A percentile compares a stretch with the other conserved stretches of the same genome.
phyloP scores from a whole-genome alignment of 2,888 invertebrate species.

The Hipparchia semele region DNA sequence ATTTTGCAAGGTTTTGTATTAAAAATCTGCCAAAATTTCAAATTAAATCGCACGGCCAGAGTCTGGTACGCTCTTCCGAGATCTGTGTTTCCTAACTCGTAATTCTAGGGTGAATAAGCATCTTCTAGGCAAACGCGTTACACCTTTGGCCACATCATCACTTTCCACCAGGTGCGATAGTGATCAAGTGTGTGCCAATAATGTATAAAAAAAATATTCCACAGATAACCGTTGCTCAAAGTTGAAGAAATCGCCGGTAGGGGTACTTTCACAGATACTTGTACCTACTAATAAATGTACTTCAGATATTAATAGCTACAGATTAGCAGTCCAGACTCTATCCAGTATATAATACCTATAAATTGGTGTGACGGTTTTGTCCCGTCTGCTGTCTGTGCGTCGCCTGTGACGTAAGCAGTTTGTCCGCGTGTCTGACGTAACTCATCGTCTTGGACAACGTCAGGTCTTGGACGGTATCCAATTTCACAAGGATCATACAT shows the following conservation, averaged over 20 bases:
- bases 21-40: too few species aligned
- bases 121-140: too few species aligned
- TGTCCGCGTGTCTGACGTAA: background rate
- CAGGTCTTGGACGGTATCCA: background rate
- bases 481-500: background rate
- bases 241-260: background rate
- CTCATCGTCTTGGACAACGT: background rate
- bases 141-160: too few species aligned
- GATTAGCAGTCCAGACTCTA: constrained; percentile 4
- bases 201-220: too few species aligned
- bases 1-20: too few species aligned
- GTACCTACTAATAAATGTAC: background rate
- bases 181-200: too few species aligned
- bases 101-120: too few species aligned
- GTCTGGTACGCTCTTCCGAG: too few species aligned
- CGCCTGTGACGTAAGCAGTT: background rate
- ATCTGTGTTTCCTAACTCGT: too few species aligned
- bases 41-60: too few species aligned
- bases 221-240: too few species aligned
- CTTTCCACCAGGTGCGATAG: too few species aligned
- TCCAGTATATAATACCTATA: background rate
- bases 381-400: background rate
- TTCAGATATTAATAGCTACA: background rate
- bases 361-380: constrained; percentile 3
- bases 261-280: background rate